Base-by-base conservation (phyloP, 2,797 vertebrate genomes). In the Enteromius thamalakanensis region DNA sequence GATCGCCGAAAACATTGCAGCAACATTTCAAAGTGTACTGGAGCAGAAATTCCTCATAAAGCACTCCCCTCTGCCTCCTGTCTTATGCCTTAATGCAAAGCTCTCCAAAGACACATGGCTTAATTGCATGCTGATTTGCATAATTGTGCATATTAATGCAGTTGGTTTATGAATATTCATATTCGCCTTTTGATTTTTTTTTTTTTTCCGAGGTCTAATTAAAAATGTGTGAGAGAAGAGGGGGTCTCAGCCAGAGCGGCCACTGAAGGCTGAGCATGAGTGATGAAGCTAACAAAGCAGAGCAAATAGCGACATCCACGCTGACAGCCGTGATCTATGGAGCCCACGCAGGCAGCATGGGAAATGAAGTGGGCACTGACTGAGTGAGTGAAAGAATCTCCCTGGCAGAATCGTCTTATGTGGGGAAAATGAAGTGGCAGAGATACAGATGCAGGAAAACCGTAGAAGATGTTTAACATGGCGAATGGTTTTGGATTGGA, bases 121-220 rank as follows among this genome's bases (percentile, higher is more conserved):
- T 98, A 99, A 98, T 96, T 96, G 96, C 93, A 94, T 92, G 90
- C 95, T 96, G 92, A 97, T 99, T 97, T 99, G 94, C 97, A 99
- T 97, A 96, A 97, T 96, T 96, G 94, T 97, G 96, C 96, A 98
- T 98, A 98, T 97, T 97, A 98, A 98, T 96, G 95, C 32, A 6
- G 7, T 86, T 85, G 84, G 89, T 95, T 95, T 94, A 97, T 98
- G 96, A 97, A 99, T 98, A 98, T 98, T 97, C 97, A 96, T 96
- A 92, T 69, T 87, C 88, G 72, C 91, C 88, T 94, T 97, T 96
- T 95, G 94, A 94, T 96, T 95, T 97, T 95, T 96, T 75, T 85
- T 40, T 40, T 84, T 85, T 87, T 47, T 58, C 0, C 45, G 72
- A 84, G 84, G 96, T 94, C 95, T 95, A 96, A 97, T 96, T 94